A percentile compares a stretch with the other conserved stretches of the same genome.
Conservation (phyloP, 2,888 invertebrate species). For the Melieria crassipennis region DNA sequence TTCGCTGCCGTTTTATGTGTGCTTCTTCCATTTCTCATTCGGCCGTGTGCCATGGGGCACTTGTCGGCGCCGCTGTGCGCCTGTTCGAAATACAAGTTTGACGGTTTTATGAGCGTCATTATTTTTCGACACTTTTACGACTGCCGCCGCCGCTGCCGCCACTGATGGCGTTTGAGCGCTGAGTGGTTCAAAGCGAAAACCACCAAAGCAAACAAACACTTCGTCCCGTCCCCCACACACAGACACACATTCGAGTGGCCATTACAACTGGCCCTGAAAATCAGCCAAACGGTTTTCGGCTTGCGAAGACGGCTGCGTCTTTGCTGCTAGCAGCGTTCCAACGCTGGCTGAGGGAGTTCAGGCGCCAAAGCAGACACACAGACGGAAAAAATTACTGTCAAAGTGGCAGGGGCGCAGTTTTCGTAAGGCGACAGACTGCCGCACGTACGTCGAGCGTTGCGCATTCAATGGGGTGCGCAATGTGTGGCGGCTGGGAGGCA, state of each 20-base stretch:
- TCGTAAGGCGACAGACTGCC: not conserved
- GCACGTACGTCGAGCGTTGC: not conserved
- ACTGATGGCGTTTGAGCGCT: not conserved
- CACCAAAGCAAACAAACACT: slow-evolving; percentile 21
- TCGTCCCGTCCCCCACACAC: not conserved
- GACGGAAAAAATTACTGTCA: slow-evolving; percentile 11
- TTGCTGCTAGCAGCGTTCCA: no score
- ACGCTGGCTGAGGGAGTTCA: not conserved
- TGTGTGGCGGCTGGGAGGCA: not conserved
- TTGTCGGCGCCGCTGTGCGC: slow-evolving; percentile 52
- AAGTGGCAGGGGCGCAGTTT: slow-evolving; percentile 14
- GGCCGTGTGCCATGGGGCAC: not conserved
- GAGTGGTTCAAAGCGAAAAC: not conserved
- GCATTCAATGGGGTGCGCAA: not conserved
- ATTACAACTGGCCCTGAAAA: not conserved
- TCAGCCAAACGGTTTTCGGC: no score
- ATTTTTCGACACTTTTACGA: slow-evolving; percentile 56
- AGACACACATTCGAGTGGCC: not conserved
- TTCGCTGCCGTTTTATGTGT: not conserved
- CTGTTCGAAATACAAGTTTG: slow-evolving; percentile 63
- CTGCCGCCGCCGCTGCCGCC: not conserved
- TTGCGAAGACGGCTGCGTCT: no score
- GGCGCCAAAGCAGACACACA: not conserved
- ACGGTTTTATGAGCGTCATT: slow-evolving; percentile 64
- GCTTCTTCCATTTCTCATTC: not conserved